Percentiles rank a stretch among this genome's conserved stretches.
These are phyloP conservation scores for Sipunculus nudus DNA, from an alignment of 2,888 invertebrate species.

Conservation along the genomic window DNA sequence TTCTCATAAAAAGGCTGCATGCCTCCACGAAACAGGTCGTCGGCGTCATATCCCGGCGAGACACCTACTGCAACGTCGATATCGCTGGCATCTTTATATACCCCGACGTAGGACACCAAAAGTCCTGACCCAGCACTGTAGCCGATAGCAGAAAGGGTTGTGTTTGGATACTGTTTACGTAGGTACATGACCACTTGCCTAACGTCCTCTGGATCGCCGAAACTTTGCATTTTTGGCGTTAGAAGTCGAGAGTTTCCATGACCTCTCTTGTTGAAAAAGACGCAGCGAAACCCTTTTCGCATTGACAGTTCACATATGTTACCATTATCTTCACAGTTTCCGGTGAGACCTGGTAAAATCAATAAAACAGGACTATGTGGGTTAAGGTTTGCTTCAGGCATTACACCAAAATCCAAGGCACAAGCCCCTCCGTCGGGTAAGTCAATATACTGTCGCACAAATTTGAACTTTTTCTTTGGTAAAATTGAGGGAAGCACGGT, in stretches of 20 bases:
- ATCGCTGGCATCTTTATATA: constrained; percentile 54
- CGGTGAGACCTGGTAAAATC: constrained; percentile 51
- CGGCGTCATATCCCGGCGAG: constrained; percentile 52
- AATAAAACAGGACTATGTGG: constrained; percentile 46
- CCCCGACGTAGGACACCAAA: constrained; percentile 57
- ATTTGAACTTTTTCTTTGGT: constrained; percentile 22
- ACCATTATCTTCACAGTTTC: constrained; percentile 42
- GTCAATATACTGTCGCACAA: constrained; percentile 52
- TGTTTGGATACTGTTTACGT: constrained; percentile 42
- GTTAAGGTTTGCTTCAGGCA: constrained; percentile 20
- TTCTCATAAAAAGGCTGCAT: constrained; percentile 51
- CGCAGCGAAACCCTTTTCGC: constrained; percentile 48
- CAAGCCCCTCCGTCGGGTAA: constrained; percentile 56
- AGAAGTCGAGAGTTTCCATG: constrained; percentile 50
- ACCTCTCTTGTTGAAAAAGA: constrained; percentile 57
- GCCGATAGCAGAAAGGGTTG: constrained; percentile 48
- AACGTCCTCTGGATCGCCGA: constrained; percentile 56
- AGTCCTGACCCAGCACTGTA: constrained; percentile 52
- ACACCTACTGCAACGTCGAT: constrained; percentile 51
- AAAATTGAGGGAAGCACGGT: constrained; percentile 45
- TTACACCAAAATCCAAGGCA: constrained; percentile 55
- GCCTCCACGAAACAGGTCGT: constrained; percentile 16
- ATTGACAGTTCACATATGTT: constrained; percentile 44
- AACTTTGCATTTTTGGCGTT: constrained; percentile 52
- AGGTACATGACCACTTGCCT: constrained; percentile 54